Conservation (phyloP, 2,888 invertebrate species). For the Zhengitettix transpicula region DNA sequence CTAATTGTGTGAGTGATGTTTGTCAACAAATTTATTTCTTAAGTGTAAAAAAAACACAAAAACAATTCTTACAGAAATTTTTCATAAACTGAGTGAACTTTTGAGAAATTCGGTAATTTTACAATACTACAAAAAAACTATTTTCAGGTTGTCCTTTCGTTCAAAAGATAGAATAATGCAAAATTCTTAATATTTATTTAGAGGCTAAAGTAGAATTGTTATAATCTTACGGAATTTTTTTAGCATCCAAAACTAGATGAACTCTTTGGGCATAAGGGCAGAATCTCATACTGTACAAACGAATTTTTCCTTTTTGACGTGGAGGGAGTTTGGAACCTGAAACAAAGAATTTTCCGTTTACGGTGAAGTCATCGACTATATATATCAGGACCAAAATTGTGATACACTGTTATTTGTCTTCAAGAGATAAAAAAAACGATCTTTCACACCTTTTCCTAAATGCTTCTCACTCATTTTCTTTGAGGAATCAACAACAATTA, state of each 20-base stretch:
- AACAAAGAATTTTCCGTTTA: not conserved
- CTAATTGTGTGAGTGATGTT: no score
- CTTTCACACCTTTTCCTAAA: conserved; percentile 17
- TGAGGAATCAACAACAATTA: not conserved
- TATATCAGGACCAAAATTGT: no score
- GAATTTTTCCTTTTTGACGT: conserved; percentile 41
- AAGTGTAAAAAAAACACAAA: no score
- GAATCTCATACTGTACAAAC: conserved; percentile 69
- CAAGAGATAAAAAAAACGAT: not conserved
- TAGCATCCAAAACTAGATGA: conserved; percentile 58
- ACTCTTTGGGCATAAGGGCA: conserved; percentile 69
- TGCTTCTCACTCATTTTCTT: conserved; percentile 15
- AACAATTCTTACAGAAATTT: no score
- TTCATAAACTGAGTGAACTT: no score
- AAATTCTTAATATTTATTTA: not conserved
- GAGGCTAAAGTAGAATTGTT: not conserved
- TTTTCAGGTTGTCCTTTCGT: no score
- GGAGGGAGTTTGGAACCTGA: conserved; percentile 50
- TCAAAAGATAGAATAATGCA: not conserved
- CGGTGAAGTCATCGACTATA: no score
- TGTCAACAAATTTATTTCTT: no score
- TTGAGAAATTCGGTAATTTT: no score
- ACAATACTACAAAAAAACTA: no score
- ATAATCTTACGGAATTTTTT: conserved; percentile 44
- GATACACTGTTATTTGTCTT: no score